Conservation (phyloP, 2,113 vertebrate species). For the Lagopus leucura region DNA sequence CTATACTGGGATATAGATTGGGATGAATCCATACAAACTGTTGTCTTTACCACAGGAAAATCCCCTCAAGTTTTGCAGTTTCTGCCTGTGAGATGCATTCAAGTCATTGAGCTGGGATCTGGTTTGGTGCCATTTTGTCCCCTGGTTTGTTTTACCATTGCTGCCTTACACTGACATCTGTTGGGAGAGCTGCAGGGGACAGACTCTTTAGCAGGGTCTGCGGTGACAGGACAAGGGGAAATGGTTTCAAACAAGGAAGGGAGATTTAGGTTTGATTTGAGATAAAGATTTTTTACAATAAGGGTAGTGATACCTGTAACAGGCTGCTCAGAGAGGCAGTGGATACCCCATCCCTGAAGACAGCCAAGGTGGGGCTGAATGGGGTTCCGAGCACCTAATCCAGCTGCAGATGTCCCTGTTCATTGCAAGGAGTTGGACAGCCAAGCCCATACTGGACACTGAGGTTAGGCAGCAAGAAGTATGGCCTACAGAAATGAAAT, state of each 20-base stretch:
- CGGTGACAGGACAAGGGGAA: too few relatives aligned
- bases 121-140: accelerated
- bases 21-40: neutral
- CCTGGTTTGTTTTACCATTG: neutral
- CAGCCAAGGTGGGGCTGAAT: too few relatives aligned
- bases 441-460: neutral
- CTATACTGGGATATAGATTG: neutral
- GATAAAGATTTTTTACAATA: too few relatives aligned
- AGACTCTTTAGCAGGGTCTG: too few relatives aligned
- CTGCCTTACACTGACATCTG: neutral
- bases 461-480: neutral
- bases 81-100: neutral
- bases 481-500: accelerated
- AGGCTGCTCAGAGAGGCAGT: too few relatives aligned
- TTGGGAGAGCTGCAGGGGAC: neutral
- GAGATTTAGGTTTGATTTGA: too few relatives aligned
- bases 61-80: neutral
- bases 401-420: too few relatives aligned
- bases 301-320: too few relatives aligned
- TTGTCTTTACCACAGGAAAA: neutral
- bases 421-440: neutral
- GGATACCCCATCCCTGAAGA: too few relatives aligned
- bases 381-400: too few relatives aligned
- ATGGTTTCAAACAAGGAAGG: too few relatives aligned
- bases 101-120: neutral